Conservation (phyloP, 2,888 invertebrate genomes). For the Rotaria macrura region DNA sequence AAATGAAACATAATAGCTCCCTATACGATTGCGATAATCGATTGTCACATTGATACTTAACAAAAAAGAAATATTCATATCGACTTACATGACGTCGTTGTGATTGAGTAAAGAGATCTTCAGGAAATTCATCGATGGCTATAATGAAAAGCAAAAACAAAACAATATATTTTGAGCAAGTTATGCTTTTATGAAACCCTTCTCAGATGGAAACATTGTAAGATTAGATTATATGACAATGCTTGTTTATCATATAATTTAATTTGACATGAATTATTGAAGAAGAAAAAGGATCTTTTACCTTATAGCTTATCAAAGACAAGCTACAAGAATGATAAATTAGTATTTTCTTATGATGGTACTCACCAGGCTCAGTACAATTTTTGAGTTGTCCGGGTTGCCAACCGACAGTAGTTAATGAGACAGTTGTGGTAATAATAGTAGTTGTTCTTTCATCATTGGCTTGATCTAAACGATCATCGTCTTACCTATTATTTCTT, state of each 20-base stretch:
- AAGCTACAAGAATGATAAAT: not conserved
- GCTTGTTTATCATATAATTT: not conserved
- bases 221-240: not conserved
- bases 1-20: slow-evolving; percentile 71
- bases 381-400: not conserved
- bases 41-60: not conserved
- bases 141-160: not conserved
- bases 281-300: not conserved
- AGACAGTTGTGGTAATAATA: not conserved
- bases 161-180: not conserved
- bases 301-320: not conserved
- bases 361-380: not conserved
- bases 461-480: not conserved
- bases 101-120: slow-evolving; percentile 28
- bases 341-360: not conserved
- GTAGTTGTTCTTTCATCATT: not conserved
- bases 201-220: slow-evolving; percentile 51
- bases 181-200: slow-evolving; percentile 83
- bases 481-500: not conserved
- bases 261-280: not conserved
- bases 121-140: slow-evolving; percentile 30
- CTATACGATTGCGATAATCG: slow-evolving; percentile 37
- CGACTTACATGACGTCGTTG: slow-evolving; percentile 13
- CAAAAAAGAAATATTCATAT: not conserved
- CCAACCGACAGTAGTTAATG: not conserved